A percentile compares a stretch with the other conserved stretches of the same genome.
Evolutionary conservation across 2,797 vertebrate genomes (phyloP).

Genomic region (Microtus californicus): DNA sequence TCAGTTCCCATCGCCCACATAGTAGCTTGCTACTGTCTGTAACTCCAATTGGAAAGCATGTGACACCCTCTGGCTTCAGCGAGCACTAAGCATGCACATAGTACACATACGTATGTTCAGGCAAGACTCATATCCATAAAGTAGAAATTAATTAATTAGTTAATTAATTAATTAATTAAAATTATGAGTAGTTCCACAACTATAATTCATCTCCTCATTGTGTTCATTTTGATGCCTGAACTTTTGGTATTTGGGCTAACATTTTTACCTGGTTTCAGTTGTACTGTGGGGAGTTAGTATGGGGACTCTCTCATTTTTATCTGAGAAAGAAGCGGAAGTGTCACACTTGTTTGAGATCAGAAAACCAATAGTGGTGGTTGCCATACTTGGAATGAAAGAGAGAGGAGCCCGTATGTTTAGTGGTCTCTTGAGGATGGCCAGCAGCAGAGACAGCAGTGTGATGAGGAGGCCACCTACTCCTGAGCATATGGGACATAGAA

Average conservation of each 20-base stretch:
- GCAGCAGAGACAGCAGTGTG: background rate
- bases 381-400: background rate
- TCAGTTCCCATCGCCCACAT: background rate
- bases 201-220: background rate
- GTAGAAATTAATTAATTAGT: too few species aligned
- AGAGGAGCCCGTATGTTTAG: background rate
- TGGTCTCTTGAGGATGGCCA: background rate
- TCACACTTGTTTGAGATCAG: background rate
- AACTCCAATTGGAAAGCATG: background rate
- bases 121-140: too few species aligned
- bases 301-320: background rate
- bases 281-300: background rate
- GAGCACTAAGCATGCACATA: too few species aligned
- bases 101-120: too few species aligned
- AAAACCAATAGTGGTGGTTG: background rate
- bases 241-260: background rate
- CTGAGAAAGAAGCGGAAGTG: background rate
- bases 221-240: background rate
- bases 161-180: too few species aligned
- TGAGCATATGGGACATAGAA: background rate
- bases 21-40: background rate
- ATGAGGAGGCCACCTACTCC: conserved; percentile 4
- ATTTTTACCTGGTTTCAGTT: background rate
- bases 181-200: background rate
- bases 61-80: too few species aligned